Base-by-base conservation (phyloP, 2,113 vertebrate genomes). In the Oncorhynchus keta region DNA sequence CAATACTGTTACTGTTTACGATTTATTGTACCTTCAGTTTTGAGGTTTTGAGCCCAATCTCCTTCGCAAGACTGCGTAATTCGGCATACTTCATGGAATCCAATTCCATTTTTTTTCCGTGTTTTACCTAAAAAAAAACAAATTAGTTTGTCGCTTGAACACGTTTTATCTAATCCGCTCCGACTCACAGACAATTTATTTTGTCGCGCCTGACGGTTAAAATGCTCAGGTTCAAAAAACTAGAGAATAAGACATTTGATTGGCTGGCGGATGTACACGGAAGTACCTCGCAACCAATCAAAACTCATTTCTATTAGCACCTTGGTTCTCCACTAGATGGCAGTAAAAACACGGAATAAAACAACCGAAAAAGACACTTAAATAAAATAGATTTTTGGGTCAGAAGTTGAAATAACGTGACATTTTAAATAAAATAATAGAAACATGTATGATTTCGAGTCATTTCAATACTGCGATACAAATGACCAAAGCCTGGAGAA, bases 21-120 rank as follows among this genome's bases (percentile, higher is more conserved):
- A n/a, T 6, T 12, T 91, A 97, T 9, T 12, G 39, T 45, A 45
- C 97, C 96, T 95, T 95, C 49, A 95, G 81, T 68, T 97, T 99
- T 0, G 94, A 95, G 73, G 94, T 95, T 74, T 92, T 96, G 3
- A 98, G 87, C 0, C 96, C 96, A 8, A 89, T 85, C 0, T 89
- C 79, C 80, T 98, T 99, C 0, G 97, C 96, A 1, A 97, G 76
- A 14, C 66, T 92, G 84, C 90, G 95, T 30, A 99, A 76, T 45
- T 98, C 95, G 0, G 79, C 77, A 64, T 98, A 99, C 51, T 94
- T 98, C 69, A 96, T 83, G 0, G 85, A 86, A n/a, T 96, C 93
- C 73, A 99, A 73, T 74, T 93, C 90, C 90, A 93, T 45, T 11
- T 45, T 0, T 71, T 66, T 5, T 0, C 0, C 3, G 1, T 1